Evolutionary conservation across 2,888 invertebrate species (phyloP), one percentile per base, ranked within the genome.

Genomic region (Nesidiocoris tenuis): DNA sequence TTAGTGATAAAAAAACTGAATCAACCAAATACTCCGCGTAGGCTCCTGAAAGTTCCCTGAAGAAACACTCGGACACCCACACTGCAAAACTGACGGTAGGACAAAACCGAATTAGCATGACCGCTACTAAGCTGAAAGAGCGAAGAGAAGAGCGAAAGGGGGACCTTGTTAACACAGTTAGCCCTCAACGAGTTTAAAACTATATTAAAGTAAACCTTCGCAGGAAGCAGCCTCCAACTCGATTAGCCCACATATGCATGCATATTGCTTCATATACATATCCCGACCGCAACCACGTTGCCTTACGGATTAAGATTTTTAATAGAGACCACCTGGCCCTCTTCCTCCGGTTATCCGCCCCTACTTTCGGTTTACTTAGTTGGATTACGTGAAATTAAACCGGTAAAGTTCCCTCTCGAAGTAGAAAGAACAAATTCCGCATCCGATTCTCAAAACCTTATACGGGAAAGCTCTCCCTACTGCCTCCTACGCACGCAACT

Each of bases 231-330:
- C 68, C 61, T 55, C 61, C 39, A 61, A 72, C 72, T 72, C 77
- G 68, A 77, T 77, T 77, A 77, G 19, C 74, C 54, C 77, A 24
- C 77, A 77, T 77, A 77, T 77, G 74, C 77, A 77, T 77, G 74
- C 67, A 77, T 77, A 77, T 77, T 77, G 74, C 74, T 77, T 77
- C 77, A 77, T 77, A 77, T 77, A 61, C 77, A 77, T 77, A 77
- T 61, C 61, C 72, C 16, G 39, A 39, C 39, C 39, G 12, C 39
- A 24, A n/a, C 21, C 39, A n/a, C 18, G 17, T 2, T 17, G 55
- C 72, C 72, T 72, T 72, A 63, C 61, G 72, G 72, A 72, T 72
- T 63, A 72, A 72, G 72, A 63, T 72, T 72, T 72, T 72, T 72
- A 72, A 72, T 72, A 63, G 72, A 61, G 54, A 39, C 22, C 19